Percentiles rank a stretch among this genome's conserved stretches.
Conservation (phyloP, 1,140 invertebrate species). For the Pseudobourletiella spinata region DNA sequence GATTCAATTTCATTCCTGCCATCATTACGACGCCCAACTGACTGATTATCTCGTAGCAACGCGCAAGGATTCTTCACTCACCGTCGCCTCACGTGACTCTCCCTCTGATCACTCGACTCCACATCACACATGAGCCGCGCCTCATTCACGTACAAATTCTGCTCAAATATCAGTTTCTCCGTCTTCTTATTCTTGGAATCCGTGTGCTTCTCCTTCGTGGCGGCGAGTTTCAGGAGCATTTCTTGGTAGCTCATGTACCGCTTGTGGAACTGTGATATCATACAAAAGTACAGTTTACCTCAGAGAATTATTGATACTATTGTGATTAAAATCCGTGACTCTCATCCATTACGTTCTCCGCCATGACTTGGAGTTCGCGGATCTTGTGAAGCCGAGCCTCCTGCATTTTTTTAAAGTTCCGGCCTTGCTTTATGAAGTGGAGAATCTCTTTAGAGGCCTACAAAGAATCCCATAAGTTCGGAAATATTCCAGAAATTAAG, state of each 20-base stretch:
- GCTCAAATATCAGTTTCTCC: slow-evolving; percentile 1
- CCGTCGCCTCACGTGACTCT: background rate
- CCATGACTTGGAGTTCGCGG: background rate
- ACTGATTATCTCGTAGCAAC: background rate
- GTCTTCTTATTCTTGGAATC: background rate
- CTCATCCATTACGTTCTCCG: background rate
- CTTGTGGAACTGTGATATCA: slow-evolving; percentile 9
- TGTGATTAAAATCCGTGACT: background rate
- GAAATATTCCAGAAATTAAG: background rate
- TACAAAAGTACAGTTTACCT: no score
- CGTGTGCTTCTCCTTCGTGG: background rate
- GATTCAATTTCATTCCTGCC: no score
- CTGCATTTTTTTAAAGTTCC: slow-evolving; percentile 18
- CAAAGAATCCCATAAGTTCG: background rate
- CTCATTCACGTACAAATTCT: slow-evolving; percentile 14
- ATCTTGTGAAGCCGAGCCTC: slow-evolving; percentile 9
- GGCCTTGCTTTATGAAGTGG: slow-evolving; percentile 1
- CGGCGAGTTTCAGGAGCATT: background rate
- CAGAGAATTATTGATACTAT: background rate
- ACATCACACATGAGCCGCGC: slow-evolving; percentile 7
- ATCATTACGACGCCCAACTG: no score
- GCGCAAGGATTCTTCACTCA: no score
- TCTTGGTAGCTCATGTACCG: background rate
- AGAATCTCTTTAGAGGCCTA: slow-evolving; percentile 18
- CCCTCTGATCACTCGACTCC: background rate